These are phyloP conservation scores for Vicugna pacos DNA, from an alignment of 2,113 vertebrate species.

Conservation along the genomic window DNA sequence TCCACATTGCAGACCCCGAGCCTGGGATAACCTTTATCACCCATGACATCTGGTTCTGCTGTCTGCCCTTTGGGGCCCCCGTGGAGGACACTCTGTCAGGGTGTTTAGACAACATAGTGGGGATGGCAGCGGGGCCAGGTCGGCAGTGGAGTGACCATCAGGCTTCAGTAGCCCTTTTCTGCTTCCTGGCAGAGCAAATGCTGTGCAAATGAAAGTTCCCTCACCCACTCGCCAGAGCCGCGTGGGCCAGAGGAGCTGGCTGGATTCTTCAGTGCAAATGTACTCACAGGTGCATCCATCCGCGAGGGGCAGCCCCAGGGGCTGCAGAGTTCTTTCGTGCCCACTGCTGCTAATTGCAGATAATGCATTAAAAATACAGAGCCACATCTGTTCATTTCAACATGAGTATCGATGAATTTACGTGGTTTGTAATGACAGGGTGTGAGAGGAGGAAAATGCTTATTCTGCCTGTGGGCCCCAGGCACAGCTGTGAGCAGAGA, in stretches of 20 bases:
- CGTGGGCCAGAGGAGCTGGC: not conserved
- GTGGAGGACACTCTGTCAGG: not conserved
- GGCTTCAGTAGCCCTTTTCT: not conserved
- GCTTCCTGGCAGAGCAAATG: not conserved
- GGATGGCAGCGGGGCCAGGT: no score
- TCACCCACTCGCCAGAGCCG: not conserved
- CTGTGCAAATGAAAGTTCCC: not conserved
- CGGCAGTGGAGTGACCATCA: not conserved
- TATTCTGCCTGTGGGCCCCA: not conserved
- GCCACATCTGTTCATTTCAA: constrained; percentile 24
- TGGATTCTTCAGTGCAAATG: not conserved
- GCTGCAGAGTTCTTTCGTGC: not conserved
- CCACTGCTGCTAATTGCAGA: constrained; percentile 63
- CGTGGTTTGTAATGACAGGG: constrained; percentile 46
- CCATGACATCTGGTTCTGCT: not conserved
- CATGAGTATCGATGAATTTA: not conserved
- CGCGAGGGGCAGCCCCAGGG: not conserved
- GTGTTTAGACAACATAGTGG: not conserved
- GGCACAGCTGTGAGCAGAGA: not conserved
- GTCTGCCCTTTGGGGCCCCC: not conserved
- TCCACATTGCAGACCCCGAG: not conserved
- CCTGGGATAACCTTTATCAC: not conserved
- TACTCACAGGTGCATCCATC: constrained; percentile 43
- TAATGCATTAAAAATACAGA: constrained; percentile 71
- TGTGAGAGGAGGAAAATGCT: not conserved